Evolutionary conservation across 1,140 invertebrate genomes (phyloP).

Genomic region (Stegodyphus dumicola): DNA sequence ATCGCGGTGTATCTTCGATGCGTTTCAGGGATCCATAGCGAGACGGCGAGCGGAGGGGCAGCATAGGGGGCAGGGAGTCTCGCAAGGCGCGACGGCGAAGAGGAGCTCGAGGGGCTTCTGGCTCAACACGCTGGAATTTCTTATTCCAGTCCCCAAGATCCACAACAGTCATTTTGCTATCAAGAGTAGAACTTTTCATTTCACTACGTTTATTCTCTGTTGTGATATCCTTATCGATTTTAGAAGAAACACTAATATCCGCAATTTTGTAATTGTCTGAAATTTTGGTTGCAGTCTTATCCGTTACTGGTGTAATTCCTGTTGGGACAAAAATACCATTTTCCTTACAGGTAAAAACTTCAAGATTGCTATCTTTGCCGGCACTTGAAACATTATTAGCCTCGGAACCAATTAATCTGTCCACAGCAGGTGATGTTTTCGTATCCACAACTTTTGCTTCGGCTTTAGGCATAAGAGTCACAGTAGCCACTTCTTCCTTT

Average conservation of each 20-base stretch:
- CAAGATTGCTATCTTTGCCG: no score
- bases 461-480: background rate
- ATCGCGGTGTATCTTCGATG: constrained; percentile 35
- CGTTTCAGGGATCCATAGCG: constrained; percentile 48
- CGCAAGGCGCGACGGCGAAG: constrained; percentile 17
- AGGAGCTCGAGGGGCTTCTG: constrained; percentile 28
- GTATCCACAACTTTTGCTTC: background rate
- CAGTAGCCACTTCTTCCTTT: constrained; percentile 2
- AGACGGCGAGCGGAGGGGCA: constrained; percentile 14
- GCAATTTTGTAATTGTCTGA: no score
- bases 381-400: no score
- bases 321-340: no score
- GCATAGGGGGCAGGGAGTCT: constrained; percentile 40
- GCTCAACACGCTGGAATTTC: constrained; percentile 31
- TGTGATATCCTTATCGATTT: background rate
- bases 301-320: no score
- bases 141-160: constrained; percentile 41
- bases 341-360: no score
- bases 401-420: background rate
- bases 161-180: constrained; percentile 3
- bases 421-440: background rate
- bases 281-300: no score
- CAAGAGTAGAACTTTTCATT: background rate
- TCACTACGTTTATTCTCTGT: background rate
- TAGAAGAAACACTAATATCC: background rate